These are phyloP conservation scores for Leptothorax acervorum DNA, from an alignment of 2,888 invertebrate genomes.

Conservation along the genomic window DNA sequence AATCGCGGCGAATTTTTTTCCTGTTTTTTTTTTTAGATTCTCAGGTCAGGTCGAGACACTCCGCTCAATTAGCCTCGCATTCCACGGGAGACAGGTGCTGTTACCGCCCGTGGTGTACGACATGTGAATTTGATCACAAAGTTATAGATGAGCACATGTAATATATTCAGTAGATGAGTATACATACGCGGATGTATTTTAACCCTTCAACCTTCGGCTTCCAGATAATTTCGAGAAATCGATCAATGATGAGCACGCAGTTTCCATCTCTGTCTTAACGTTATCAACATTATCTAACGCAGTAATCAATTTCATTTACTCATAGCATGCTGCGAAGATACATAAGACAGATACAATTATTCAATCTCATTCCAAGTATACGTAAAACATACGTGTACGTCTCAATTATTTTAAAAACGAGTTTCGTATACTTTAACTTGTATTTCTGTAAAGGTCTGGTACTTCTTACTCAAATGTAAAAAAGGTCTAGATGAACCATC, in stretches of 20 bases:
- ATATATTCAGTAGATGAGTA: conserved; percentile 22
- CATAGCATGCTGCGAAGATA: not conserved
- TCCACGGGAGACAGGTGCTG: conserved; percentile 74
- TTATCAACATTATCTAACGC: conserved; percentile 5
- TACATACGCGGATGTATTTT: conserved; percentile 7
- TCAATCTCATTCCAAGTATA: not conserved
- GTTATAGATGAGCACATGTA: conserved; percentile 64
- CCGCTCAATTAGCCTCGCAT: conserved; percentile 80
- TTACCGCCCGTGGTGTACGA: conserved; percentile 74
- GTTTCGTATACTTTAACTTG: not conserved
- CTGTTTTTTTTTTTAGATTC: not conserved
- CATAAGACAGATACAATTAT: not conserved
- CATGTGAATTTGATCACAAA: conserved; percentile 77
- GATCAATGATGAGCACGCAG: conserved; percentile 4
- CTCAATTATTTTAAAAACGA: not conserved
- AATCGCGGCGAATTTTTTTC: conserved; percentile 36
- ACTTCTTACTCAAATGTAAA: not conserved
- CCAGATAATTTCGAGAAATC: conserved; percentile 39
- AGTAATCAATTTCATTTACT: conserved; percentile 15
- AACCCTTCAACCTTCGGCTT: conserved; percentile 32
- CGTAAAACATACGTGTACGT: not conserved
- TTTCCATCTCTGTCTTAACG: not conserved
- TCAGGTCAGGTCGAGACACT: conserved; percentile 66
- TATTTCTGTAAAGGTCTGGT: not conserved
- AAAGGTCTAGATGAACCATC: not conserved